Conservation (phyloP, 2,797 vertebrate genomes). For the Botia kubotai region DNA sequence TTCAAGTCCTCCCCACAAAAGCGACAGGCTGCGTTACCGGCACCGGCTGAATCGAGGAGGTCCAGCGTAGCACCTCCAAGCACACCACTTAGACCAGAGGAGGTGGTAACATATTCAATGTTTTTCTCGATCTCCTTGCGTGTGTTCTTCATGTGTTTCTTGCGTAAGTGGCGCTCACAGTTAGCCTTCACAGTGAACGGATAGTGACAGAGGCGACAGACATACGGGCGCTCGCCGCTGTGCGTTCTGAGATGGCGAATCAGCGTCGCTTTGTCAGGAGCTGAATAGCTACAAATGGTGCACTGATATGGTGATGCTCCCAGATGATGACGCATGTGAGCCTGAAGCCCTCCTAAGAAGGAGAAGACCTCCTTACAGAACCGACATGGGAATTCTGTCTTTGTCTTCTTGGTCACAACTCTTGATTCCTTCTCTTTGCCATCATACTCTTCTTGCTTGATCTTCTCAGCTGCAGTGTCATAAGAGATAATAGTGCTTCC, state of each 20-base stretch:
- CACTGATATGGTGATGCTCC: constrained; percentile 94
- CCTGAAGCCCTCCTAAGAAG: constrained; percentile 90
- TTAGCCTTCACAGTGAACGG: constrained; percentile 98
- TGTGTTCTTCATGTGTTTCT: constrained; percentile 95
- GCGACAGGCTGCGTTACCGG: constrained; percentile 84
- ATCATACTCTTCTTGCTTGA: constrained; percentile 75
- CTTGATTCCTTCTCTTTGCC: constrained; percentile 80
- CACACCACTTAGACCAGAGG: constrained; percentile 64
- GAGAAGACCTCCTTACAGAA: constrained; percentile 94
- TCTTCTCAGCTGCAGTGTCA: constrained; percentile 66
- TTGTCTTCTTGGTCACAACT: constrained; percentile 77
- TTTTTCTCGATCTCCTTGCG: constrained; percentile 97
- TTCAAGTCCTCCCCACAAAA: constrained; percentile 91
- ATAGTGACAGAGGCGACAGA: constrained; percentile 96
- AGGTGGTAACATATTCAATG: constrained; percentile 91
- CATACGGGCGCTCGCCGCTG: constrained; percentile 94
- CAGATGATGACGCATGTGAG: constrained; percentile 93
- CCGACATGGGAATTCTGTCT: constrained; percentile 89
- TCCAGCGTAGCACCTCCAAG: constrained; percentile 78
- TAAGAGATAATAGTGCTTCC: constrained; percentile 37
- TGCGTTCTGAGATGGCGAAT: constrained; percentile 95
- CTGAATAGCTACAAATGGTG: constrained; percentile 95
- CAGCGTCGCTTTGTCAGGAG: constrained; percentile 93
- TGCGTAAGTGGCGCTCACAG: constrained; percentile 95
- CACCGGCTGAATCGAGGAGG: constrained; percentile 79